These are phyloP conservation scores for Hyla sarda DNA, from an alignment of 2,113 vertebrate genomes.

Conservation along the genomic window DNA sequence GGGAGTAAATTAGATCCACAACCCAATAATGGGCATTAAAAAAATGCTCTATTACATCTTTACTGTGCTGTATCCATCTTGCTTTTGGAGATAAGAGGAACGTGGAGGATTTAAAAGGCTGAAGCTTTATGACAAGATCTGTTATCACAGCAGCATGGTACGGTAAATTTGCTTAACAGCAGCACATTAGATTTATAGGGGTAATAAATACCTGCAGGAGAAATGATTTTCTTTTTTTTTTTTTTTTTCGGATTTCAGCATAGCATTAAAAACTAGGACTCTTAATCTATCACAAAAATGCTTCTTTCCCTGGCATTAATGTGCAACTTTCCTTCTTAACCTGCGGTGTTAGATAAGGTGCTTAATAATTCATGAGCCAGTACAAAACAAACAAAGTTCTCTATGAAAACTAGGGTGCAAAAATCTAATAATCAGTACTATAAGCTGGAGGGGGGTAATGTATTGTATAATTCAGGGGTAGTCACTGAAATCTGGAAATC, in stretches of 20 bases:
- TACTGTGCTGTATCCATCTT: constrained; percentile 49
- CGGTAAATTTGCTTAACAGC: constrained; percentile 57
- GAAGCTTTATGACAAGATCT: constrained; percentile 55
- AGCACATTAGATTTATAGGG: constrained; percentile 52
- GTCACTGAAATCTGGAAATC: neutral
- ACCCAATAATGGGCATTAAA: constrained; percentile 47
- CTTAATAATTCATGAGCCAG: constrained; percentile 47
- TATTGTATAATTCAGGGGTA: too few species aligned
- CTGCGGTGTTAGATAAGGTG: constrained; percentile 40
- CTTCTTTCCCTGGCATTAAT: constrained; percentile 23
- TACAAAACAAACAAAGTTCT: constrained; percentile 1
- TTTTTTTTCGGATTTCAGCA: constrained; percentile 13
- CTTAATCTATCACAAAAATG: constrained; percentile 43
- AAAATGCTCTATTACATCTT: constrained; percentile 49
- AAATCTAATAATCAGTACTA: neutral
- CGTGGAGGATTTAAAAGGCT: constrained; percentile 47
- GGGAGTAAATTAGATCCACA: constrained; percentile 45
- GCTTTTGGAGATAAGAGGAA: constrained; percentile 47
- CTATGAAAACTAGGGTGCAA: neutral
- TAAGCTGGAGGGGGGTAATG: too few species aligned
- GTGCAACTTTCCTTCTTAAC: constrained; percentile 35
- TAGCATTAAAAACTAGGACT: constrained; percentile 27
- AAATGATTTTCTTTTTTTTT: constrained; percentile 30
- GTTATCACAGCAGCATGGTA: constrained; percentile 44
- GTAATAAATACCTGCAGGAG: constrained; percentile 55